Base-by-base conservation (phyloP, 2,797 vertebrate genomes). In the Myripristis jacobus region DNA sequence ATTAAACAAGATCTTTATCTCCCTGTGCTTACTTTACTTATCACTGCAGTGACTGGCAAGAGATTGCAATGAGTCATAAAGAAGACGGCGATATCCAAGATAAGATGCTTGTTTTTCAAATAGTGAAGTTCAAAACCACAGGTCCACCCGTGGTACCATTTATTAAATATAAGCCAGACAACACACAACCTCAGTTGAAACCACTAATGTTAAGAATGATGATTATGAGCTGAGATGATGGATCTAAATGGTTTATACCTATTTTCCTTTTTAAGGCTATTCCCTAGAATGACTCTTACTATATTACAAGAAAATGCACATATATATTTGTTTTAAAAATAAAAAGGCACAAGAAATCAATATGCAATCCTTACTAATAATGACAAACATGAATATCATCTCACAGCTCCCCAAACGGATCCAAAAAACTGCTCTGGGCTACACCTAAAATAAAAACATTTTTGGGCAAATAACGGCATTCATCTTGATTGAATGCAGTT, bases 401-500 rank as follows among this genome's bases (percentile, higher is more conserved):
- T 15, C 21, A 25, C 48, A 25, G 6, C 8, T 50, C 9, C 2
- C 19, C 10, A 38, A 38, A 31, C 5, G 29, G 29, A 6, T 22
- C n/a, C 12, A 62, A 41, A 47, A 2, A 4, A 1, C 0, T 52
- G 9, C 1, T 44, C 3, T 19, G 6, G 21, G 24, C 25, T 15
- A 51, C 24, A 52, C 73, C 3, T 16, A 43, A 70, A 70, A 70
- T 27, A 54, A 47, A 13, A 25, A 65, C 1, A 47, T 19, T 53
- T 31, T 36, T 43, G 16, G 15, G 16, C 9, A 57, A 75, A 63
- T 6, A 77, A 46, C 31, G 6, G 18, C 31, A 13, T 19, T 61
- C 12, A 66, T 1, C 16, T 61, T 44, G n/a, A 48, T 22, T 12
- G 12, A 79, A 46, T 61, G 76, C 77, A 68, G n/a, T 18, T 7